Conservation (phyloP, 2,888 invertebrate species). For the Dryomyza anilis region DNA sequence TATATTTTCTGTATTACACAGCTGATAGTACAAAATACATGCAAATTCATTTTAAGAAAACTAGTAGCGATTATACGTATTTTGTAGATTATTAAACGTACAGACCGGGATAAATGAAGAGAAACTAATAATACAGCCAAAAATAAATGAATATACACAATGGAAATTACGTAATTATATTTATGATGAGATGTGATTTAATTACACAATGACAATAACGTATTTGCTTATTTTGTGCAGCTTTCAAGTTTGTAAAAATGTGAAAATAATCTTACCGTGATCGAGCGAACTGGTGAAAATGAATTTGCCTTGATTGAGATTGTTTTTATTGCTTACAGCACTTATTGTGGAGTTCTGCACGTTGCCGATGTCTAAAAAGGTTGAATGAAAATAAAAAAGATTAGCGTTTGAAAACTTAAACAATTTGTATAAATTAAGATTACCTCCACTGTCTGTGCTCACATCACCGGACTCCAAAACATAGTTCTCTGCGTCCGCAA, state of each 20-base stretch:
- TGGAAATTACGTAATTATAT: too few species aligned
- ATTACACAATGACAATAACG: too few species aligned
- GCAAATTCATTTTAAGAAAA: too few species aligned
- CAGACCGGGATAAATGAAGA: too few species aligned
- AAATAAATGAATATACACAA: too few species aligned
- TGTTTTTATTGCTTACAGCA: conserved; percentile 33
- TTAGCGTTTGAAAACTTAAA: too few species aligned
- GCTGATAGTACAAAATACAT: too few species aligned
- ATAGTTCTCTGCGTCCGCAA: conserved; percentile 80
- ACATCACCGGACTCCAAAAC: conserved; percentile 72
- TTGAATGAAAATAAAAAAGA: background rate
- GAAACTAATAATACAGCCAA: too few species aligned
- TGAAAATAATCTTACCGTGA: conserved; percentile 45
- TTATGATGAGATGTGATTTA: too few species aligned
- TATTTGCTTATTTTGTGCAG: background rate
- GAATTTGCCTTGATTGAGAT: conserved; percentile 43
- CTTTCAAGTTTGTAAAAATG: background rate
- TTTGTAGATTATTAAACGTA: too few species aligned
- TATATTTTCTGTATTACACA: too few species aligned
- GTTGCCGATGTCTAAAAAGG: conserved; percentile 7
- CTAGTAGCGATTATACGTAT: too few species aligned
- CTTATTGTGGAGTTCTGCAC: conserved; percentile 29
- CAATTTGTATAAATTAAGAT: background rate
- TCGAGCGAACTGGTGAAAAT: conserved; percentile 54
- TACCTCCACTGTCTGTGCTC: conserved; percentile 54